Evolutionary conservation across 2,113 vertebrate species (phyloP).

Genomic region (Sander lucioperca): DNA sequence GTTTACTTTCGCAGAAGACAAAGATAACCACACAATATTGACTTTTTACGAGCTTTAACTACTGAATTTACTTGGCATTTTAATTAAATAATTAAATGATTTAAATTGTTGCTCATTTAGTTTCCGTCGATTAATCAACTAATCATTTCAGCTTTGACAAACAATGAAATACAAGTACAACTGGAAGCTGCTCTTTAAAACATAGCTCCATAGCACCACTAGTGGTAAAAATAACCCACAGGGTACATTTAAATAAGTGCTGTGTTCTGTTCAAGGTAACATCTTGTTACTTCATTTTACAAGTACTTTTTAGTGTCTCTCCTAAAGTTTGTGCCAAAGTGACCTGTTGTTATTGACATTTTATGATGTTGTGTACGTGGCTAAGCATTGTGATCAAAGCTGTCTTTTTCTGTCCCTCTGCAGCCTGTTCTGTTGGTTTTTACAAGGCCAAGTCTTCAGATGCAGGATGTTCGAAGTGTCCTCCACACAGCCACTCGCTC

Average conservation of each 20-base stretch:
- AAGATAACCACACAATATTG: not conserved
- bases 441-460: slow-evolving; percentile 76
- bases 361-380: not conserved
- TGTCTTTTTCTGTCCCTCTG: slow-evolving; percentile 2
- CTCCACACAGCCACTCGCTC: slow-evolving; percentile 76
- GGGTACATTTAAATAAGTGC: not conserved
- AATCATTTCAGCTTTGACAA: not conserved
- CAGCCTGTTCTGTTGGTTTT: slow-evolving; percentile 76
- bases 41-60: not conserved
- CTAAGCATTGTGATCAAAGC: not conserved
- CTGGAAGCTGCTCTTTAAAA: not conserved
- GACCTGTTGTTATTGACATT: not conserved
- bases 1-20: not conserved
- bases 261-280: not conserved
- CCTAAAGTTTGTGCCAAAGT: not conserved
- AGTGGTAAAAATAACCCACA: not conserved
- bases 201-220: not conserved
- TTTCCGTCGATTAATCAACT: too few relatives aligned
- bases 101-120: not conserved
- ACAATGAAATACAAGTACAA: slow-evolving; percentile 2
- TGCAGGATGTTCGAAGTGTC: slow-evolving; percentile 73
- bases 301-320: not conserved
- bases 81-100: not conserved
- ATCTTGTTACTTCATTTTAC: not conserved
- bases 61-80: not conserved